A percentile compares a stretch with the other conserved stretches of the same genome.
Evolutionary conservation across 2,888 invertebrate species (phyloP).

Genomic region (Erynnis tages): DNA sequence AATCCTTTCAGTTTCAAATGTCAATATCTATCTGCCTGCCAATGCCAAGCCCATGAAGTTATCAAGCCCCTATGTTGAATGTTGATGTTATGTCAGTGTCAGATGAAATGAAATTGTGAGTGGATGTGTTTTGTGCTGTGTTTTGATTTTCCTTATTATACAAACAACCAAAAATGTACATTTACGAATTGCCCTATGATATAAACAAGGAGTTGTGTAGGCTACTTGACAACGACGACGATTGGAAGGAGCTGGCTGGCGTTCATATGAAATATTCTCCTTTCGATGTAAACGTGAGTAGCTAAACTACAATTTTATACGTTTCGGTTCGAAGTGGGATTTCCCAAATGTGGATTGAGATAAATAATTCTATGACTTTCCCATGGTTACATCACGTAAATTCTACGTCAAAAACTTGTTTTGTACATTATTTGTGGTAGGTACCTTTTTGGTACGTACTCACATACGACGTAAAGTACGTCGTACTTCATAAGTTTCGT

Average conservation of each 20-base stretch:
- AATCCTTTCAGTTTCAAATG: no score
- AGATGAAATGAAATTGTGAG: slow-evolving; percentile 1
- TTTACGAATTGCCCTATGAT: slow-evolving; percentile 88
- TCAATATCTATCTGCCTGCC: no score
- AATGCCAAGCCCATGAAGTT: no score
- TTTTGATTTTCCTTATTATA: slow-evolving; percentile 5
- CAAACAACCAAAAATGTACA: slow-evolving; percentile 51
- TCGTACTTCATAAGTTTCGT: no score
- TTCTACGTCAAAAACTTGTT: background rate
- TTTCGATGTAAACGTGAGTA: slow-evolving; percentile 79
- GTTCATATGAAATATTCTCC: slow-evolving; percentile 84
- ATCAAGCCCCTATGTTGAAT: no score
- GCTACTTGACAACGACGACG: slow-evolving; percentile 88
- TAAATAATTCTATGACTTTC: slow-evolving; percentile 1
- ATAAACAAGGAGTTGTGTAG: slow-evolving; percentile 87
- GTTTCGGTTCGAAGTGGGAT: slow-evolving; percentile 39
- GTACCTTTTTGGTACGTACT: no score
- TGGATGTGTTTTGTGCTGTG: slow-evolving; percentile 19
- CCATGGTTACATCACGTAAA: background rate
- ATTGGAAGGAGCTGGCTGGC: slow-evolving; percentile 90
- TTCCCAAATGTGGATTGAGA: slow-evolving; percentile 39
- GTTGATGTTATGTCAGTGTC: no score
- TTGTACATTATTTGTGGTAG: background rate
- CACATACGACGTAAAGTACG: no score
- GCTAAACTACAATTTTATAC: slow-evolving; percentile 12